Evolutionary conservation across 2,797 vertebrate species (phyloP).

Genomic region (Hapalemur alaotrensis): DNA sequence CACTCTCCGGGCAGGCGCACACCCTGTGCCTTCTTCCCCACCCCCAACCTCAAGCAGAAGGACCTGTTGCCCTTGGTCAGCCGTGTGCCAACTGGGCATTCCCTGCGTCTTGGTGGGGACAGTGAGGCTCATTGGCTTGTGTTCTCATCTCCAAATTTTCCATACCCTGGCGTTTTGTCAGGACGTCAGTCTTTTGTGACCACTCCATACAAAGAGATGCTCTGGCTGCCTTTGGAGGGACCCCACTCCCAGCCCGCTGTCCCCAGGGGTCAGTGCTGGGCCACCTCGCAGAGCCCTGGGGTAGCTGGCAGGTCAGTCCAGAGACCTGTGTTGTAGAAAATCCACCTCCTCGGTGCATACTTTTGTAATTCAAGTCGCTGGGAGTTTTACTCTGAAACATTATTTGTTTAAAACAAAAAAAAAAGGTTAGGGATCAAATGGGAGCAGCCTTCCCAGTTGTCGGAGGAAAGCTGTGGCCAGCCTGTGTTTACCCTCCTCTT

Average conservation of each 20-base stretch:
- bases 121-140: not conserved
- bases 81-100: rapidly evolving
- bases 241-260: rapidly evolving
- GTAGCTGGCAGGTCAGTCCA: not conserved
- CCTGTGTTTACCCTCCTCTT: not conserved
- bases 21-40: not conserved
- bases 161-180: rapidly evolving
- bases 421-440: not conserved
- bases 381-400: not conserved
- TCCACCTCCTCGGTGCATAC: not conserved
- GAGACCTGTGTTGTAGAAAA: not conserved
- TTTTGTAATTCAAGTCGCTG: not conserved
- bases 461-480: not conserved
- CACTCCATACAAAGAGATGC: not conserved
- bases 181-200: not conserved
- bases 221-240: not conserved
- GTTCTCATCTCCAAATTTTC: not conserved
- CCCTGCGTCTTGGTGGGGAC: not conserved
- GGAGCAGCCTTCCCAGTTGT: not conserved
- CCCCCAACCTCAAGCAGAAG: not conserved
- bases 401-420: not conserved
- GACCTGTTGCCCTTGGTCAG: not conserved
- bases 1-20: too few relatives aligned
- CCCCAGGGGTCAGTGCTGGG: rapidly evolving
- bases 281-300: not conserved